These are phyloP conservation scores for Phortica okadai DNA, from an alignment of 2,888 invertebrate genomes.

Conservation along the genomic window DNA sequence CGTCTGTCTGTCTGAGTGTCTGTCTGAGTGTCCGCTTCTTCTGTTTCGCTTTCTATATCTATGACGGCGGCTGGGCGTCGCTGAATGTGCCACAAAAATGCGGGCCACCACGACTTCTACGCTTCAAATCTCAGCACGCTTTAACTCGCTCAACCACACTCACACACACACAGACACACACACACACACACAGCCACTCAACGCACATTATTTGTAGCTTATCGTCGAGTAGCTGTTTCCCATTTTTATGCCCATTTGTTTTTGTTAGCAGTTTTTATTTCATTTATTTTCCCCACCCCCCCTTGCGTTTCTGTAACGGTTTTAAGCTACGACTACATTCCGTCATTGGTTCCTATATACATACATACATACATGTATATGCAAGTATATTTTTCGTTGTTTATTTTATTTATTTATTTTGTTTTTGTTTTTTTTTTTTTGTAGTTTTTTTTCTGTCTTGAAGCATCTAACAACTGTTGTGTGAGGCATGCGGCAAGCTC, in stretches of 20 bases:
- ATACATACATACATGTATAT: too few species aligned
- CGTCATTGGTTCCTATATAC: too few species aligned
- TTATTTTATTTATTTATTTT: neutral
- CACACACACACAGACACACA: slow-evolving; percentile 50
- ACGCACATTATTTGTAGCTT: slow-evolving; percentile 70
- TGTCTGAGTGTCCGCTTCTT: neutral
- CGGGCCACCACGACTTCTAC: slow-evolving; percentile 1
- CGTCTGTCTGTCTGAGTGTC: neutral
- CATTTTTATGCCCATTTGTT: slow-evolving; percentile 68
- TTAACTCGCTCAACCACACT: slow-evolving; percentile 16
- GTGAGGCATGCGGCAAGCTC: slow-evolving; percentile 5
- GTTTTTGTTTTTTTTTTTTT: neutral
- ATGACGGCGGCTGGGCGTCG: neutral
- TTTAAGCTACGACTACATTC: too few species aligned
- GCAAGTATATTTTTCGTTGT: too few species aligned
- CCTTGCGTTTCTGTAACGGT: neutral
- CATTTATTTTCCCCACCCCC: neutral
- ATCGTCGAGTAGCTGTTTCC: slow-evolving; percentile 68
- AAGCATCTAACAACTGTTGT: neutral
- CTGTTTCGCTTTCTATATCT: neutral
- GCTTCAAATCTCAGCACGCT: slow-evolving; percentile 21
- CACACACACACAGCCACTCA: slow-evolving; percentile 18
- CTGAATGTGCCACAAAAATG: slow-evolving; percentile 3
- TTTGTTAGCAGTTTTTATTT: slow-evolving; percentile 49
- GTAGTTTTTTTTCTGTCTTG: neutral